Evolutionary conservation across 2,113 vertebrate genomes (phyloP).

Genomic region (Nestor notabilis): DNA sequence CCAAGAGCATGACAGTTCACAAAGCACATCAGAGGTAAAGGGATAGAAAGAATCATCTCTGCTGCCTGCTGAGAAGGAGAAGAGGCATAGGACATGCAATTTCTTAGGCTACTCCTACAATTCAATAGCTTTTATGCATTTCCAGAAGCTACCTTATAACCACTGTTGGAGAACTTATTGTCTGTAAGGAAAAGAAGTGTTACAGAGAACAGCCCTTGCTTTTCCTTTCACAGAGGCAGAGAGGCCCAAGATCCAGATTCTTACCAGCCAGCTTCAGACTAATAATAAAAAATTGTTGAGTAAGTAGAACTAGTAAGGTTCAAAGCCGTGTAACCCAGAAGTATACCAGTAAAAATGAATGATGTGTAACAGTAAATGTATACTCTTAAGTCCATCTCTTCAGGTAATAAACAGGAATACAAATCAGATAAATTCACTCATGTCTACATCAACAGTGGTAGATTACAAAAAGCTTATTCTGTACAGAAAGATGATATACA

Average conservation of each 20-base stretch:
- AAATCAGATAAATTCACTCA: not conserved
- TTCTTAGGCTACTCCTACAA: not conserved
- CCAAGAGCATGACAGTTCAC: not conserved
- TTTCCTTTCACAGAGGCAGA: not conserved
- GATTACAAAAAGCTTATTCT: not conserved
- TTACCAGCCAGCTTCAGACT: not conserved
- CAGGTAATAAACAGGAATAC: not conserved
- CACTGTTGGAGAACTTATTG: not conserved
- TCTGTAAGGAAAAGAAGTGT: not conserved
- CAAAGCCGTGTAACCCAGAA: not conserved
- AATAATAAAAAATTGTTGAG: not conserved
- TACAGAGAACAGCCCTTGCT: not conserved
- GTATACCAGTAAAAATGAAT: not conserved
- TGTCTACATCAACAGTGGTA: not conserved
- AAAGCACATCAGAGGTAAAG: not conserved
- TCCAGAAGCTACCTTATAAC: not conserved
- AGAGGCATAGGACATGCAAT: rapidly evolving
- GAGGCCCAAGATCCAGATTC: not conserved
- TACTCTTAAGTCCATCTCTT: not conserved
- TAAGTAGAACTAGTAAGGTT: not conserved
- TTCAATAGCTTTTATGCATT: not conserved
- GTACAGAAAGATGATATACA: not conserved
- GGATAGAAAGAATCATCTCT: not conserved
- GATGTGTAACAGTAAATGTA: rapidly evolving
- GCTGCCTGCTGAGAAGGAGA: not conserved